A percentile compares a stretch with the other conserved stretches of the same genome.
phyloP scores from a whole-genome alignment of 2,113 vertebrate species.

The Xiphophorus hellerii region DNA sequence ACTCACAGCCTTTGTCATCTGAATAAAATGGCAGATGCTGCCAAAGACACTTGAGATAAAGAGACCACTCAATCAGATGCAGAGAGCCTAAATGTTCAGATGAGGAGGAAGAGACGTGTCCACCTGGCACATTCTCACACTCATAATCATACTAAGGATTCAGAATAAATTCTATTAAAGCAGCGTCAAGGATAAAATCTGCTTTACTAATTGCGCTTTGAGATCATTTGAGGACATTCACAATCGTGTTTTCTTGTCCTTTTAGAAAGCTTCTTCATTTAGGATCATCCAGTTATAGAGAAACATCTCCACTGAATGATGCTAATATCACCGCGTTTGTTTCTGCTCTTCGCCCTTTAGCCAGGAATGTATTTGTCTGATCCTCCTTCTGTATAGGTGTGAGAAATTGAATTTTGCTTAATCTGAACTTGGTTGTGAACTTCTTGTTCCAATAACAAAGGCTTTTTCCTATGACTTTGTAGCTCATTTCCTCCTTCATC shows the following conservation, averaged over 20 bases:
- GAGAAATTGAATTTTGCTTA: not conserved
- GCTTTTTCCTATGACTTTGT: not conserved
- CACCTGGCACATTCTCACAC: not conserved
- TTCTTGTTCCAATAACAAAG: not conserved
- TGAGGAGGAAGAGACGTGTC: not conserved
- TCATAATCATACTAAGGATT: not conserved
- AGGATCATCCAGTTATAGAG: not conserved
- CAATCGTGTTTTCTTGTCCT: not conserved
- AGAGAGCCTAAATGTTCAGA: not conserved
- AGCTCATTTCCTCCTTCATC: no score
- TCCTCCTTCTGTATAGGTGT: not conserved
- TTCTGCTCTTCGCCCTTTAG: not conserved
- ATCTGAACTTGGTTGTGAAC: not conserved
- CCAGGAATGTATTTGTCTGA: not conserved
- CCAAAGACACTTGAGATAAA: not conserved
- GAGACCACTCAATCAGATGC: not conserved
- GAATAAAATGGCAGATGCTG: not conserved
- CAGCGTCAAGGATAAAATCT: not conserved
- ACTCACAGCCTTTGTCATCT: not conserved
- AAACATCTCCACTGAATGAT: not conserved
- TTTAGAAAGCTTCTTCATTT: not conserved
- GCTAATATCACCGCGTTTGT: not conserved
- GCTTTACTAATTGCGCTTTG: not conserved
- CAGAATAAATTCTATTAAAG: not conserved
- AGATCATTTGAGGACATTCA: not conserved